Evolutionary conservation across 2,797 vertebrate species (phyloP).

Genomic region (Menidia menidia): DNA sequence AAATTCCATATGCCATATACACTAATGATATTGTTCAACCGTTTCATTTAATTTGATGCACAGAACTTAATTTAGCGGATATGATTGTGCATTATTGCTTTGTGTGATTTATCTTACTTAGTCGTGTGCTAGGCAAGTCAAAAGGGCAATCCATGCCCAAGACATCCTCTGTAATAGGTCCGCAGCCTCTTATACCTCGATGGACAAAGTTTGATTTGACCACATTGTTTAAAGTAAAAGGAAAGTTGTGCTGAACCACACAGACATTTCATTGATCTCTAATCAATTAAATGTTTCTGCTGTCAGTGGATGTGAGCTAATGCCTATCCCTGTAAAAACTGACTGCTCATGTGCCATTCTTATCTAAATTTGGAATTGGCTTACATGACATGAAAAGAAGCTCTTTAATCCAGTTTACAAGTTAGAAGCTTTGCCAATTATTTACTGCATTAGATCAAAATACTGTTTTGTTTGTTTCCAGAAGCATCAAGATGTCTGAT

Average conservation of each 20-base stretch:
- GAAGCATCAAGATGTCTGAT: conserved; percentile 61
- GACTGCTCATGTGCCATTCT: background rate
- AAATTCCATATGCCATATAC: background rate
- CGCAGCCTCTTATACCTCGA: background rate
- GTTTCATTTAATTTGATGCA: conserved; percentile 8
- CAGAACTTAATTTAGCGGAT: conserved; percentile 7
- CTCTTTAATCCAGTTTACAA: background rate
- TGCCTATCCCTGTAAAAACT: background rate
- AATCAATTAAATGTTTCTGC: background rate
- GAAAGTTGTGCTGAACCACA: background rate
- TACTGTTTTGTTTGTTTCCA: conserved; percentile 39
- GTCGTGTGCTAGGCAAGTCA: background rate
- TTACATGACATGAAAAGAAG: background rate
- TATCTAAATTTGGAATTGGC: background rate
- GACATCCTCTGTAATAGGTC: background rate
- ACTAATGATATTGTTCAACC: conserved; percentile 13
- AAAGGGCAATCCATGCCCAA: background rate
- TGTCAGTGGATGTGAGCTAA: background rate
- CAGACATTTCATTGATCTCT: background rate
- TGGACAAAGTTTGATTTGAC: background rate
- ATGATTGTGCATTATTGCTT: background rate
- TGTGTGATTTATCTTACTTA: background rate
- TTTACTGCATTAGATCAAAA: background rate
- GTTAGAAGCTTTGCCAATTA: background rate
- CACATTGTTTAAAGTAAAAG: background rate